Evolutionary conservation across 2,888 invertebrate species (phyloP).

Genomic region (Lagria hirta): DNA sequence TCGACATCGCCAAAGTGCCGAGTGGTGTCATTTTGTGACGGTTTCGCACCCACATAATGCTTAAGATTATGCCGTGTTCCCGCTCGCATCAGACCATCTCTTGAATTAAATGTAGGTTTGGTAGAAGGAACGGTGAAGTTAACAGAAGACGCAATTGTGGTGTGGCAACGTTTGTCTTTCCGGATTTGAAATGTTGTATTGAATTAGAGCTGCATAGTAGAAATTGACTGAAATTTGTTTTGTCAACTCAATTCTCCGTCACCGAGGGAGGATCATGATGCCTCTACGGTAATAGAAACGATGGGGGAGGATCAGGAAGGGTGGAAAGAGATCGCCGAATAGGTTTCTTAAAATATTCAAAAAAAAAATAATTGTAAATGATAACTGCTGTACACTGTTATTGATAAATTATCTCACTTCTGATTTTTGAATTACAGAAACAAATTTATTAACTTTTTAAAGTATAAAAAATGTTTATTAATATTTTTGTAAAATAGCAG

Average conservation of each 20-base stretch:
- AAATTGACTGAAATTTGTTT: constrained; percentile 25
- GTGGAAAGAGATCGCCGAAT: no score
- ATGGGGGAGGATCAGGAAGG: background rate
- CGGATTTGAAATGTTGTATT: constrained; percentile 16
- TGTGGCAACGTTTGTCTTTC: constrained; percentile 12
- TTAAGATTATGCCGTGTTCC: constrained; percentile 5
- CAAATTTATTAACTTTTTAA: no score
- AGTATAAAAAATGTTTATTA: no score
- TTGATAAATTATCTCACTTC: no score
- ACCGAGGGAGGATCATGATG: constrained; percentile 1
- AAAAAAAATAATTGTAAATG: no score
- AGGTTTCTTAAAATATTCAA: no score
- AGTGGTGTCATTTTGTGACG: constrained; percentile 12
- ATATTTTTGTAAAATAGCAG: no score
- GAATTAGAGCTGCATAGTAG: constrained; percentile 19
- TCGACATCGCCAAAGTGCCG: constrained; percentile 7
- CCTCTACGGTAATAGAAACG: constrained; percentile 9
- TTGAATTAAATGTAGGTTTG: constrained; percentile 13
- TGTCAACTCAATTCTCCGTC: constrained; percentile 22
- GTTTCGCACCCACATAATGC: constrained; percentile 1
- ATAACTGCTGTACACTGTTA: no score
- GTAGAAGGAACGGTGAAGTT: constrained; percentile 1
- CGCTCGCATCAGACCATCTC: constrained; percentile 1
- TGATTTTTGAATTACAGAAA: no score
- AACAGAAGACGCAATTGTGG: constrained; percentile 11